These are phyloP conservation scores for Zaprionus lineosus DNA, from an alignment of 2,888 invertebrate species.

Conservation along the genomic window DNA sequence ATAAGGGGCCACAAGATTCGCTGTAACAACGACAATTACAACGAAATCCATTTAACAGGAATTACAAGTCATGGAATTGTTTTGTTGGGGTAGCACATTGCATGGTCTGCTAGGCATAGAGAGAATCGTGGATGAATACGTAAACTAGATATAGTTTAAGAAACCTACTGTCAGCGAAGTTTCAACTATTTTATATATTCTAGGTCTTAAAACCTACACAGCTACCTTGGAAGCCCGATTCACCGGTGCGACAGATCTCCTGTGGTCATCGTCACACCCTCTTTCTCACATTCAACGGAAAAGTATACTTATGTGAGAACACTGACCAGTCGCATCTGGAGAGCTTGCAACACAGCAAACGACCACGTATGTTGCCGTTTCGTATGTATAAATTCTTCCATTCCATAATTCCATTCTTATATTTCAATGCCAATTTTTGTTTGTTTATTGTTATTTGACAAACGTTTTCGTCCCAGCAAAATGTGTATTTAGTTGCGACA, in stretches of 20 bases:
- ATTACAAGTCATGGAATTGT: slow-evolving; percentile 84
- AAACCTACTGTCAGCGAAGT: no score
- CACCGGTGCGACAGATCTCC: slow-evolving; percentile 85
- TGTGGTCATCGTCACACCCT: slow-evolving; percentile 93
- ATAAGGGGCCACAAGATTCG: background rate
- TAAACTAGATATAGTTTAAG: slow-evolving; percentile 39
- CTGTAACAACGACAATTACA: slow-evolving; percentile 3
- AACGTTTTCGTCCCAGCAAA: no score
- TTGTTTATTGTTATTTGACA: no score
- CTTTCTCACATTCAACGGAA: slow-evolving; percentile 89
- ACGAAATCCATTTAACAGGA: background rate
- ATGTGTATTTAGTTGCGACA: no score
- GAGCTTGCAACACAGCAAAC: slow-evolving; percentile 86
- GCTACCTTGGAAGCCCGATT: slow-evolving; percentile 85
- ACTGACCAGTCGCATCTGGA: slow-evolving; percentile 97
- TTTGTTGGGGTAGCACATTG: slow-evolving; percentile 90
- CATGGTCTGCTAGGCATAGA: slow-evolving; percentile 91
- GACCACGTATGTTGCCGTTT: slow-evolving; percentile 87
- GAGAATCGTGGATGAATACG: slow-evolving; percentile 88
- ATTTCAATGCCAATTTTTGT: no score
- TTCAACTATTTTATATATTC: background rate
- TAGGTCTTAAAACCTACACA: slow-evolving; percentile 86
- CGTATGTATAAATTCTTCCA: slow-evolving; percentile 84
- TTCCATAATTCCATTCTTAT: slow-evolving; percentile 45
- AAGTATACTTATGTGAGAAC: slow-evolving; percentile 94